phyloP scores from a whole-genome alignment of 2,888 invertebrate species.

The Xylocampa areola region DNA sequence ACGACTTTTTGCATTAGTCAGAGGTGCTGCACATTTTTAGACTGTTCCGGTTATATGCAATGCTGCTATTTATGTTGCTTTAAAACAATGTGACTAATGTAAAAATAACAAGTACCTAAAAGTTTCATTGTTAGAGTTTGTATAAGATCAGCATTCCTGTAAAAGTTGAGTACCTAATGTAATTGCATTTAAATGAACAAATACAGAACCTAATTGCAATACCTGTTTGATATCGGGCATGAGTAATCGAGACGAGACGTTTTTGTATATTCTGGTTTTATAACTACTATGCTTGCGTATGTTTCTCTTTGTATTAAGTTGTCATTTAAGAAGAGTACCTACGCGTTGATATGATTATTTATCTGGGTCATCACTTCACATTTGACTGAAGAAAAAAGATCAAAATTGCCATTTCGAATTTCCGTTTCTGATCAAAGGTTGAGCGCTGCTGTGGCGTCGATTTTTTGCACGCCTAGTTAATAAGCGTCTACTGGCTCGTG shows the following conservation, averaged over 20 bases:
- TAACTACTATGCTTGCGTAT: neutral
- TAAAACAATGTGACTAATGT: neutral
- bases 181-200: no score
- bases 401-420: slow-evolving; percentile 39
- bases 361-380: neutral
- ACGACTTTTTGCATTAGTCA: slow-evolving; percentile 83
- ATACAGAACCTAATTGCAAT: no score
- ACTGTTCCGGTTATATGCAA: slow-evolving; percentile 9
- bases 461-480: slow-evolving; percentile 89
- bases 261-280: no score
- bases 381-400: slow-evolving; percentile 19
- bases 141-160: no score
- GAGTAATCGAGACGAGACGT: no score
- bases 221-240: no score
- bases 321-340: no score
- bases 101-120: no score
- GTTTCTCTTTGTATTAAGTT: neutral
- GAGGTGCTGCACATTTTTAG: slow-evolving; percentile 70
- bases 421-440: slow-evolving; percentile 62
- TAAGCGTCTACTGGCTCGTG: slow-evolving; percentile 90
- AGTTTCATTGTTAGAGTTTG: no score
- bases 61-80: neutral
- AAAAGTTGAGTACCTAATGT: no score
- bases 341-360: neutral
- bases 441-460: slow-evolving; percentile 72